phyloP scores from a whole-genome alignment of 2,888 invertebrate species.

The Rhaphigaster nebulosa region DNA sequence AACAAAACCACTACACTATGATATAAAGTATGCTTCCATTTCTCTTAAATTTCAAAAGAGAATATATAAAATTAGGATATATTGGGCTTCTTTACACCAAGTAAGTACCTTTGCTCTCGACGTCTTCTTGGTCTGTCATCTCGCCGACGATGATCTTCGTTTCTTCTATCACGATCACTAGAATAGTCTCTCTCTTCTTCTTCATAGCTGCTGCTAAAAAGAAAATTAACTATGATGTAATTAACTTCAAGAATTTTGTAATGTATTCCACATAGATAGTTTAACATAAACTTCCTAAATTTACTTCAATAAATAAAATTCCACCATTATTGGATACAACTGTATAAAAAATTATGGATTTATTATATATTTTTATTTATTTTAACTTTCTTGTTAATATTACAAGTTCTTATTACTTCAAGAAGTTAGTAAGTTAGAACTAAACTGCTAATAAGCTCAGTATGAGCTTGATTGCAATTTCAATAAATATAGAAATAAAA shows the following conservation, averaged over 20 bases:
- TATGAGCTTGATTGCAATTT: no score
- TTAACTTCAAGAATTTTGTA: background rate
- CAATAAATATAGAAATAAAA: no score
- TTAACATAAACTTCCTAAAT: background rate
- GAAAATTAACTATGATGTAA: background rate
- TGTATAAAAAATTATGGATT: background rate
- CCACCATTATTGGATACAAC: background rate
- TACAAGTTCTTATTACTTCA: no score
- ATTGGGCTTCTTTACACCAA: background rate
- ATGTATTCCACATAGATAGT: background rate
- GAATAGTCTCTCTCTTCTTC: conserved; percentile 79
- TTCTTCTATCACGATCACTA: conserved; percentile 74
- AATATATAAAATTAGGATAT: background rate
- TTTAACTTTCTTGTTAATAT: no score
- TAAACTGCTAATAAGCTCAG: no score
- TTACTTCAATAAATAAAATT: background rate
- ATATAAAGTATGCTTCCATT: background rate
- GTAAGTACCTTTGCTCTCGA: conserved; percentile 59
- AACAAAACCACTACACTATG: background rate
- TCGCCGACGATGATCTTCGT: conserved; percentile 63
- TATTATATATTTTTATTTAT: no score
- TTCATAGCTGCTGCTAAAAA: conserved; percentile 71
- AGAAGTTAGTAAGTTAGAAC: no score
- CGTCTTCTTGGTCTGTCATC: conserved; percentile 62
- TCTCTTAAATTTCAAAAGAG: background rate